Evolutionary conservation across 1,140 invertebrate species (phyloP).

Genomic region (Magallana ariakensis): DNA sequence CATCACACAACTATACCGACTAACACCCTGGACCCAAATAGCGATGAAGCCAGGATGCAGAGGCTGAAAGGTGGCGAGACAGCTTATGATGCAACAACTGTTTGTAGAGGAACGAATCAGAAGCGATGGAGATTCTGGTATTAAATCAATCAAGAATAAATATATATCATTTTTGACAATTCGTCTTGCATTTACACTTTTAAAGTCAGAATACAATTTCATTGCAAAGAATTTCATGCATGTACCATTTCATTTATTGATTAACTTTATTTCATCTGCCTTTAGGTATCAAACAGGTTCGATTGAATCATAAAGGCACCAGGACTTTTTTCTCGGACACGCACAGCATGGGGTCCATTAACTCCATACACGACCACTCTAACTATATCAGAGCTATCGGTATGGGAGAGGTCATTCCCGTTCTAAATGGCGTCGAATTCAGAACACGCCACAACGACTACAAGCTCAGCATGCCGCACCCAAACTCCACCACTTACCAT

Average conservation of each 20-base stretch:
- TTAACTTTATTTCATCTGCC: not conserved
- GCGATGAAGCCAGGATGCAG: conserved; percentile 16
- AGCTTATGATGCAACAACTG: conserved; percentile 57
- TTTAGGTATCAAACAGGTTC: conserved; percentile 50
- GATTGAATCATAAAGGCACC: conserved; percentile 48
- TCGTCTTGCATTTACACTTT: not conserved
- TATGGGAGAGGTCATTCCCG: conserved; percentile 66
- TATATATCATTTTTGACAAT: not conserved
- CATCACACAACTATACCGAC: conserved; percentile 24
- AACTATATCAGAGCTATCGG: conserved; percentile 65
- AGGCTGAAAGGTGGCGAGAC: conserved; percentile 39
- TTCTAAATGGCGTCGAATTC: conserved; percentile 71
- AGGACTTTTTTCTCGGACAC: conserved; percentile 36
- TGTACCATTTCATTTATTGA: not conserved
- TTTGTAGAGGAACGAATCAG: conserved; percentile 62
- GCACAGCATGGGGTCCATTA: conserved; percentile 15
- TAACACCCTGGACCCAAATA: conserved; percentile 30
- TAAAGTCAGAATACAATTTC: not conserved
- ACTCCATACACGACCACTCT: conserved; percentile 61
- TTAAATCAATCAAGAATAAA: not conserved
- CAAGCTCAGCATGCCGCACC: conserved; percentile 61
- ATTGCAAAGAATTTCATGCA: not conserved
- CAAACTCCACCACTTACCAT: conserved; percentile 49
- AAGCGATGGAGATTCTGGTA: conserved; percentile 60
- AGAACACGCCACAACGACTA: conserved; percentile 72